Evolutionary conservation across 2,113 vertebrate species (phyloP).

Genomic region (Corydoras sp.): DNA sequence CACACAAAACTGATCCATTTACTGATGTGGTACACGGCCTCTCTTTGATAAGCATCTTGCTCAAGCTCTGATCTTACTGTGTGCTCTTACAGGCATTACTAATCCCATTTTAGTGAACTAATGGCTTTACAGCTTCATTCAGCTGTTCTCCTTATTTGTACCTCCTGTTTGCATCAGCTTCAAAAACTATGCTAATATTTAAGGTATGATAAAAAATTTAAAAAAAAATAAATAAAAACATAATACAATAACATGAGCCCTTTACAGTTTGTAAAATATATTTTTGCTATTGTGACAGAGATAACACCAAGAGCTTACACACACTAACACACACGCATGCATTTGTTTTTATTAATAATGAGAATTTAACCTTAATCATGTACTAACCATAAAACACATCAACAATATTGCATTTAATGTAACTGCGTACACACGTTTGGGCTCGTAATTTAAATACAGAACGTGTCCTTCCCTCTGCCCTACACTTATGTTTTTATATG

Average conservation of each 20-base stretch:
- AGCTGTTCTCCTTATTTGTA: background rate
- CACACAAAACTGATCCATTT: background rate
- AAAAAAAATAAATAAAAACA: too few species aligned
- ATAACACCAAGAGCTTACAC: background rate
- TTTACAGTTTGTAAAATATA: background rate
- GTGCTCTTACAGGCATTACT: constrained; percentile 9
- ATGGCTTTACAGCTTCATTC: constrained; percentile 18
- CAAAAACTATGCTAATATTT: background rate
- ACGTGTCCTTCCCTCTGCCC: too few species aligned
- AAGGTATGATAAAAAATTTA: too few species aligned
- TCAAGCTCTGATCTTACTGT: constrained; percentile 5
- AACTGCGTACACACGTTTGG: too few species aligned
- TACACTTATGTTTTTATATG: too few species aligned
- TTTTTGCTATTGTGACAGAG: background rate
- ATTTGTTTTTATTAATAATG: background rate
- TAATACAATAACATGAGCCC: background rate
- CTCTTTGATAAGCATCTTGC: constrained; percentile 20
- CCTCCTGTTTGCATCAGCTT: background rate
- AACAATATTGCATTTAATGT: too few species aligned
- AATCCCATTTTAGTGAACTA: constrained; percentile 23
- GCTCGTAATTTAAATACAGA: too few species aligned
- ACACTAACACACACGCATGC: background rate
- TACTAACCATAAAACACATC: too few species aligned
- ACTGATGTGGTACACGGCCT: constrained; percentile 13
- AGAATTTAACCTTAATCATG: too few species aligned